A percentile compares a stretch with the other conserved stretches of the same genome.
These are phyloP conservation scores for Eristalinus aeneus DNA, from an alignment of 2,888 invertebrate species.

Conservation along the genomic window DNA sequence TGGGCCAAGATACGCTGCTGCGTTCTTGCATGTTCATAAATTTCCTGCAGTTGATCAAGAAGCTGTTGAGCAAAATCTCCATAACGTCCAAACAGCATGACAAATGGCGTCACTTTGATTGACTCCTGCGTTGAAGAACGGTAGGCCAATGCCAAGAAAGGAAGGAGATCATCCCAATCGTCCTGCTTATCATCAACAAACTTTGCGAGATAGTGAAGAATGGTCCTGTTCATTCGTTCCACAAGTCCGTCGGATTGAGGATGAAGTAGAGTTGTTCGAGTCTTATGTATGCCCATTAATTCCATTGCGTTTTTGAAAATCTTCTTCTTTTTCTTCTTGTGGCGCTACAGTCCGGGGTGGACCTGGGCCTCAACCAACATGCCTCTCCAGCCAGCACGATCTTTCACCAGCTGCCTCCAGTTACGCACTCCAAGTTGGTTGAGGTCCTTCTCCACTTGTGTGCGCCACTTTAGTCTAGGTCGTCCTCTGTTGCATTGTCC, in stretches of 20 bases:
- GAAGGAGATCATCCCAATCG: conserved; percentile 55
- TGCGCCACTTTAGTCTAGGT: too few relatives aligned
- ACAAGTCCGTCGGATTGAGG: conserved; percentile 75
- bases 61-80: neutral
- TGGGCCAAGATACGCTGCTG: neutral
- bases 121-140: conserved; percentile 53
- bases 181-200: conserved; percentile 54
- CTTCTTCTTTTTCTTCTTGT: too few relatives aligned
- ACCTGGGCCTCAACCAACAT: too few relatives aligned
- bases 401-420: too few relatives aligned
- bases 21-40: neutral
- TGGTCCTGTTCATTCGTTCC: conserved; percentile 72
- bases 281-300: conserved; percentile 62
- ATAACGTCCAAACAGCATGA: conserved; percentile 59
- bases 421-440: too few relatives aligned
- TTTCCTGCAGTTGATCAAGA: neutral
- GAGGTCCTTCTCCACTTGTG: too few relatives aligned
- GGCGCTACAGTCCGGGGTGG: too few relatives aligned
- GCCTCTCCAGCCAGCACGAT: too few relatives aligned
- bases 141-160: conserved; percentile 52
- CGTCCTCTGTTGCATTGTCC: too few relatives aligned
- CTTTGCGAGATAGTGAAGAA: conserved; percentile 70
- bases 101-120: conserved; percentile 59
- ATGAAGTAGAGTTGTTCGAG: conserved; percentile 72
- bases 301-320: conserved; percentile 30